phyloP scores from a whole-genome alignment of 2,797 vertebrate species.

The Heteromormyrus szaboi region DNA sequence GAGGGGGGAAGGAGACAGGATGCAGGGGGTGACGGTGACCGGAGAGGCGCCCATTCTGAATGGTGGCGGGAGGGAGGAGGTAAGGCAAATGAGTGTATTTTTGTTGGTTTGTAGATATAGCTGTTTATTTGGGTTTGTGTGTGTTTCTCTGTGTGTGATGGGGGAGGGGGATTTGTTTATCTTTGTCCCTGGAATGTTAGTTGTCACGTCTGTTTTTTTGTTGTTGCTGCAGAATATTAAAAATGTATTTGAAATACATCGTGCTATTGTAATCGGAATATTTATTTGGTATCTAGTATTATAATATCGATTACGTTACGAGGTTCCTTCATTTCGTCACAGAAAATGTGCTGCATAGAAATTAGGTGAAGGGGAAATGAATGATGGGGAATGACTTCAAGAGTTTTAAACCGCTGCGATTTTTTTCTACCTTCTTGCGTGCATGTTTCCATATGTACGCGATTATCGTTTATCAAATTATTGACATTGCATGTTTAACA shows the following conservation, averaged over 20 bases:
- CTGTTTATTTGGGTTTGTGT: neutral
- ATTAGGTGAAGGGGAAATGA: neutral
- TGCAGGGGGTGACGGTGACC: slow-evolving; percentile 50
- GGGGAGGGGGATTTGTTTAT: slow-evolving; percentile 2
- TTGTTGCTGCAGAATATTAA: neutral
- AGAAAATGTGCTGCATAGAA: slow-evolving; percentile 4
- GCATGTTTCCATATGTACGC: neutral
- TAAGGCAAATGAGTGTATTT: slow-evolving; percentile 31
- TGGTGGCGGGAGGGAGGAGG: slow-evolving; percentile 45
- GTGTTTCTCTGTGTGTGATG: neutral
- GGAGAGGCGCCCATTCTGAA: slow-evolving; percentile 47
- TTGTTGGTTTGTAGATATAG: neutral
- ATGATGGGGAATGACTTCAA: neutral
- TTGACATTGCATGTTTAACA: neutral
- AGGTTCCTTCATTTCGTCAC: neutral
- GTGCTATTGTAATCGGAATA: neutral
- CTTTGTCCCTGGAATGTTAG: neutral
- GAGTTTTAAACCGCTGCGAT: neutral
- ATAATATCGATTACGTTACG: neutral
- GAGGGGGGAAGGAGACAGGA: slow-evolving; percentile 24
- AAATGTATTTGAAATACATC: neutral
- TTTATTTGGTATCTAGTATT: neutral
- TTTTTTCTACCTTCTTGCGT: neutral
- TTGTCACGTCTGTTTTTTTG: neutral
- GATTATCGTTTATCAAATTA: neutral